These are phyloP conservation scores for Syngnathus scovelli DNA, from an alignment of 2,113 vertebrate genomes.

Conservation along the genomic window DNA sequence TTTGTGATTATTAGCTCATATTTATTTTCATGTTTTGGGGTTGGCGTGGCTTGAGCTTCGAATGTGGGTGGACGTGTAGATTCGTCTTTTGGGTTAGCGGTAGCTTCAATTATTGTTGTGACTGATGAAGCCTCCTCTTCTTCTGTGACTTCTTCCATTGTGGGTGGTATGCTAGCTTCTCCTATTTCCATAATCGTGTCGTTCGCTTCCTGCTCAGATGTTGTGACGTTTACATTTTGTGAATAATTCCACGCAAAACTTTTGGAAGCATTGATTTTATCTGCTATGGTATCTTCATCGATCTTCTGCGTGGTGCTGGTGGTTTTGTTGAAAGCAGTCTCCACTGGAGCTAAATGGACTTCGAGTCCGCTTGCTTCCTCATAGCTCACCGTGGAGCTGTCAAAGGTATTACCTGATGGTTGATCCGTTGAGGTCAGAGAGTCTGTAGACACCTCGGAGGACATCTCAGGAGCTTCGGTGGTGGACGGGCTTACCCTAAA, in stretches of 20 bases:
- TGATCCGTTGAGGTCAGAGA: constrained; percentile 5
- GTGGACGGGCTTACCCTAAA: constrained; percentile 21
- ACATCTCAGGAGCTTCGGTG: not conserved
- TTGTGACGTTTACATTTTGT: not conserved
- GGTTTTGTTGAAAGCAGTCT: constrained; percentile 2
- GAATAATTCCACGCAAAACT: not conserved
- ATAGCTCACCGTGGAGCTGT: constrained; percentile 19
- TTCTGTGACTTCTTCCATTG: not conserved
- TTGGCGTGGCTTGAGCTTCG: not conserved
- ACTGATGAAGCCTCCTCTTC: not conserved
- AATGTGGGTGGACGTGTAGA: not conserved
- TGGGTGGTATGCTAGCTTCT: not conserved
- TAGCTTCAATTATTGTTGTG: not conserved
- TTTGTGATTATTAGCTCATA: not conserved
- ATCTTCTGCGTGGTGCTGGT: not conserved
- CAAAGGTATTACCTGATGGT: constrained; percentile 32
- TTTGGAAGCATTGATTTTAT: constrained; percentile 5
- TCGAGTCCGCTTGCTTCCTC: constrained; percentile 49
- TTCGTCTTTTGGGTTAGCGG: constrained; percentile 1
- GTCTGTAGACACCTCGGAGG: constrained; percentile 13
- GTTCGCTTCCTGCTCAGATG: not conserved
- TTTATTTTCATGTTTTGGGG: not conserved
- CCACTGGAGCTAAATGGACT: constrained; percentile 27
- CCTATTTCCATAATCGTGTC: not conserved
- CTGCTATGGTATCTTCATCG: not conserved